Evolutionary conservation across 30 jellyfish, hydroid and myxozoan genomes (phyloP), one percentile per base, ranked within the genome.

Genomic region (Phacellophora camtschatica): DNA sequence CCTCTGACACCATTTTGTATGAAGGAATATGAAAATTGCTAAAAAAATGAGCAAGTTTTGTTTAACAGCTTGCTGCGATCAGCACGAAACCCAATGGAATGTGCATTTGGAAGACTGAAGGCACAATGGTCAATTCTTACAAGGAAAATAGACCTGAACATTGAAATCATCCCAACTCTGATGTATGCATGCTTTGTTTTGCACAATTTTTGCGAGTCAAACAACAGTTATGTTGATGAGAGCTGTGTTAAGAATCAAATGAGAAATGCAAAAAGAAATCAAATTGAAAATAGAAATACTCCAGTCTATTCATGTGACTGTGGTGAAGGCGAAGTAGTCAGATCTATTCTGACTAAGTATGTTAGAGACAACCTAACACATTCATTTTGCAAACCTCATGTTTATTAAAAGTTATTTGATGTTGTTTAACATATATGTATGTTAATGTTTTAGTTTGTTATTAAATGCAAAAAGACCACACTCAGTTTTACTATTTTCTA

Each of bases 31-130:
- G 61, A 72, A 11, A 27, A 84, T 10, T 67, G 91, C 50, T 7
- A 5, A 0, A 43, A n/a, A 8, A 68, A 87, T 56, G 70, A 66
- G n/a, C 27, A 88, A 49, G 96, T 88, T 6, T 54, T 81, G 20
- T 81, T 81, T 67, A 81, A 82, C 42, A 81, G 42, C 43, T 2
- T 82, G 65, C 75, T 88, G 29, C 37, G 95, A 8, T 25, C 75
- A 2, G 97, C 95, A 4, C 42, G 95, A 20, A 88, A 88, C 28
- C 97, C 85, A 9, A 70, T 79, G 1, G 95, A 77, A 46, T 88
- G 95, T 62, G 97, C 97, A 0, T 87, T 88, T 79, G 90, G 90
- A 0, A 76, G 97, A 5, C 70, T 79, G 62, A 67, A 88, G 63
- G 95, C 97, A 19, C 0, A 90, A 11, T 79, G 90, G 97, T 19